Evolutionary conservation across 37 sponge, comb jelly and placozoan genomes (phyloP).

Genomic region (Aplysina aerophoba): DNA sequence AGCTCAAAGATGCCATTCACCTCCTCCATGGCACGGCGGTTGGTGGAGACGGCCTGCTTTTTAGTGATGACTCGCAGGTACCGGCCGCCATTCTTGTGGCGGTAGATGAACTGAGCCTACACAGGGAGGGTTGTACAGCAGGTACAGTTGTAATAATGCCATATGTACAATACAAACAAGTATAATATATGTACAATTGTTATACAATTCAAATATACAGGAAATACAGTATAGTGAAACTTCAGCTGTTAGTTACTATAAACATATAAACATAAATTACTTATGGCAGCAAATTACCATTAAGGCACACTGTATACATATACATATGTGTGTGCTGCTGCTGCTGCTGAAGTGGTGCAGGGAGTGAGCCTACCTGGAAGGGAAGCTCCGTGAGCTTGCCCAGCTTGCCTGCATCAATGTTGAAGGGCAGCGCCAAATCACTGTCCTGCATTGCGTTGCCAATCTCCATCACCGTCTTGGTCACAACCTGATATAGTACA

Average conservation of each 20-base stretch:
- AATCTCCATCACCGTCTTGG: conserved; percentile 45
- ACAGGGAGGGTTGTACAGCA: background rate
- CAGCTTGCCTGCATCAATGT: conserved; percentile 51
- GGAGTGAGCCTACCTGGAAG: conserved; percentile 63
- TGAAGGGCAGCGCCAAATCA: conserved; percentile 74
- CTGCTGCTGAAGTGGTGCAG: no score
- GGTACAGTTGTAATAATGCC: no score
- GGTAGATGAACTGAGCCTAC: conserved; percentile 87
- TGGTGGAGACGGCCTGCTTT: conserved; percentile 49
- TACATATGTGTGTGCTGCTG: background rate
- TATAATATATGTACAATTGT: no score
- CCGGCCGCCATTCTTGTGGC: conserved; percentile 77
- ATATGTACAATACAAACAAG: no score
- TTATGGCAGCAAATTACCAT: no score
- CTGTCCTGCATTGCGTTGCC: conserved; percentile 86
- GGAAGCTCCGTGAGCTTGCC: conserved; percentile 54
- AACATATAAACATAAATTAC: no score
- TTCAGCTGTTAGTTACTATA: no score
- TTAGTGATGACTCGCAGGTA: conserved; percentile 84
- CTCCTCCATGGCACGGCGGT: conserved; percentile 65
- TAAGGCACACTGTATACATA: no score
- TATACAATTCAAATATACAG: no score
- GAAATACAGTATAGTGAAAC: no score
- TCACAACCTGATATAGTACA: background rate
- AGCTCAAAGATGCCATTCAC: no score